These are phyloP conservation scores for Amphimallon solstitiale DNA, from an alignment of 2,888 invertebrate genomes.

Conservation along the genomic window DNA sequence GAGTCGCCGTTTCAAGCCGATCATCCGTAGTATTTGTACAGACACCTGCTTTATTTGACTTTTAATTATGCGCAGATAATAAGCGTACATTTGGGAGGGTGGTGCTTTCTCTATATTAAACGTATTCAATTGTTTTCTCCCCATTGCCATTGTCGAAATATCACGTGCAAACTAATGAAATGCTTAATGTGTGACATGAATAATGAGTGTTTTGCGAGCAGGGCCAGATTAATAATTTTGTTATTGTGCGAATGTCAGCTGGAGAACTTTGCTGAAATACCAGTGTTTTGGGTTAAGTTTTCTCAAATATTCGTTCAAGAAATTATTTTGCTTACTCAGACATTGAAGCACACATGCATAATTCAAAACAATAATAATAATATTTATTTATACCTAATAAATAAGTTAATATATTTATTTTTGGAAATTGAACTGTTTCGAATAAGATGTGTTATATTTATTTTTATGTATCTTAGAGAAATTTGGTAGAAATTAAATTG, in stretches of 20 bases:
- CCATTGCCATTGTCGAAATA: neutral
- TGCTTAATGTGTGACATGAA: slow-evolving; percentile 37
- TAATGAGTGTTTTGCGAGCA: slow-evolving; percentile 20
- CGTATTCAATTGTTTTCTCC: slow-evolving; percentile 14
- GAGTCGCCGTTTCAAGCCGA: neutral
- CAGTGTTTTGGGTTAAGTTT: neutral
- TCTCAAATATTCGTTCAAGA: no score
- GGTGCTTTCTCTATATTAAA: slow-evolving; percentile 27
- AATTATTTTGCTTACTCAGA: no score
- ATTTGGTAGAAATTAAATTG: no score
- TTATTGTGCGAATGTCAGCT: neutral
- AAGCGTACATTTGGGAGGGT: slow-evolving; percentile 34
- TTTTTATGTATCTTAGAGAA: no score
- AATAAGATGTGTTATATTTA: no score
- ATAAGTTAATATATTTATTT: no score
- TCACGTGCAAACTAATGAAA: slow-evolving; percentile 37
- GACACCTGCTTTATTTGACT: slow-evolving; percentile 52
- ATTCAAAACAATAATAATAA: no score
- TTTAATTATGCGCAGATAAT: slow-evolving; percentile 50
- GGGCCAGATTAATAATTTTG: slow-evolving; percentile 18
- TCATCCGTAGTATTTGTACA: slow-evolving; percentile 41
- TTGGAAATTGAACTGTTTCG: no score
- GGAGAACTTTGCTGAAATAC: neutral
- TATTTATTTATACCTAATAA: no score
- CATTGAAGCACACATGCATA: no score